Evolutionary conservation across 2,888 invertebrate species (phyloP), one percentile per base, ranked within the genome.

Genomic region (Acrobasis consociella): DNA sequence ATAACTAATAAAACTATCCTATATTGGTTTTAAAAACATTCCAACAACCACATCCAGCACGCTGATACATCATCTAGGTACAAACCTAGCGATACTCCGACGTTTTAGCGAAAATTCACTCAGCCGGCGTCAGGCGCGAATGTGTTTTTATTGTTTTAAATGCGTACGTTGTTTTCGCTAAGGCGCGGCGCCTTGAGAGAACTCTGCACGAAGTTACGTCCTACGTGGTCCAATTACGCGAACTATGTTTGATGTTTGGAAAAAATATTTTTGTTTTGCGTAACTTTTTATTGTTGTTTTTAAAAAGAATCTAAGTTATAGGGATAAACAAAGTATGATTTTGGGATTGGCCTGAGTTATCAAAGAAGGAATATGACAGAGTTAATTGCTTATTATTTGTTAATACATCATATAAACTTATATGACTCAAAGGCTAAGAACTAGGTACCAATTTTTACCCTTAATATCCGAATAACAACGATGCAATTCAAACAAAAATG

Each of bases 121-220:
- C 83, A 84, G 79, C 68, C 79, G 82, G 81, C 81, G 77, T 76
- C 81, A 81, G 80, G 76, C 80, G 76, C 78, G 80, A 81, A 85
- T 83, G 81, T 83, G 80, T 85, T 86, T 87, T 88, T 89, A 89
- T 89, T 87, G 83, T 88, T 87, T 87, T 85, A 87, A 88, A 87
- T 85, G 86, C 84, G 82, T 83, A 83, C 84, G 82, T 80, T 87
- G 85, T 87, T 88, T 87, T 83, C 82, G 76, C 77, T 77, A 81
- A 77, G 75, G 77, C 67, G 70, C 67, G 70, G 71, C 74, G 74
- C 73, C 74, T 80, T 76, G 75, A 70, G 75, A 76, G 75, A 80
- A 80, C 80, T 83, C 76, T 72, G 74, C 78, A 81, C 80, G 78
- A 82, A 83, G 80, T 83, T 83, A 82, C 78, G 69, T 71, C 71